Evolutionary conservation across 64 coral and sea anemone species (phyloP).

Genomic region (Orbicella faveolata): DNA sequence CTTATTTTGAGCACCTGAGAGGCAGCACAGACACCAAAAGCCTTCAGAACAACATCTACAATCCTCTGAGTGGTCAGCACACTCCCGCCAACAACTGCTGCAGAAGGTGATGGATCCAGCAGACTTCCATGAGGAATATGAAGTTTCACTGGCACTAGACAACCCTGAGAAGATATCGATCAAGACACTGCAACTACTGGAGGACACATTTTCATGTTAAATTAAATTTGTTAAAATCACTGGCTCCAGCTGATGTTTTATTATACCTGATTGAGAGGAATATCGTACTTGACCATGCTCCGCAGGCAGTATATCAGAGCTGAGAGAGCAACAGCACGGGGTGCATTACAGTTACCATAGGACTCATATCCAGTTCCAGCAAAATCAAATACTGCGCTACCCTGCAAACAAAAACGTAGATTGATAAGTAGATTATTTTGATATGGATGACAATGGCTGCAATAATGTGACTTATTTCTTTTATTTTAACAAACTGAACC

Average conservation of each 20-base stretch:
- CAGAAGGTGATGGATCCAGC: conserved; percentile 67
- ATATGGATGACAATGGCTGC: no score
- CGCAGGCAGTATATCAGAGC: conserved; percentile 86
- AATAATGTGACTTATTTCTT: no score
- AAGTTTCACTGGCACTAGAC: conserved; percentile 74
- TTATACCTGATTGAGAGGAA: conserved; percentile 86
- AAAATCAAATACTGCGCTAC: conserved; percentile 86
- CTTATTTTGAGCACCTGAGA: conserved; percentile 64
- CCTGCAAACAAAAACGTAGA: conserved; percentile 19
- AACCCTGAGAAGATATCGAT: conserved; percentile 42
- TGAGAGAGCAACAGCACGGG: conserved; percentile 68
- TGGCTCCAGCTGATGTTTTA: background rate
- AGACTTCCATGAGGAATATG: conserved; percentile 61
- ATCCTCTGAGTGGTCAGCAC: conserved; percentile 84
- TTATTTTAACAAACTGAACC: no score
- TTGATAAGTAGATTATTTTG: background rate
- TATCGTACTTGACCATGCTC: conserved; percentile 86
- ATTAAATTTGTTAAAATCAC: background rate
- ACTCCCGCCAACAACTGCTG: conserved; percentile 90
- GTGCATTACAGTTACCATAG: conserved; percentile 93
- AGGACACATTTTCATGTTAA: background rate
- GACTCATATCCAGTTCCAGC: conserved; percentile 79
- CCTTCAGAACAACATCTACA: conserved; percentile 82
- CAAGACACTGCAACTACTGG: background rate
- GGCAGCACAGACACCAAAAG: conserved; percentile 81